These are phyloP conservation scores for Schizaphis graminum DNA, from an alignment of 2,888 invertebrate genomes.

Conservation along the genomic window DNA sequence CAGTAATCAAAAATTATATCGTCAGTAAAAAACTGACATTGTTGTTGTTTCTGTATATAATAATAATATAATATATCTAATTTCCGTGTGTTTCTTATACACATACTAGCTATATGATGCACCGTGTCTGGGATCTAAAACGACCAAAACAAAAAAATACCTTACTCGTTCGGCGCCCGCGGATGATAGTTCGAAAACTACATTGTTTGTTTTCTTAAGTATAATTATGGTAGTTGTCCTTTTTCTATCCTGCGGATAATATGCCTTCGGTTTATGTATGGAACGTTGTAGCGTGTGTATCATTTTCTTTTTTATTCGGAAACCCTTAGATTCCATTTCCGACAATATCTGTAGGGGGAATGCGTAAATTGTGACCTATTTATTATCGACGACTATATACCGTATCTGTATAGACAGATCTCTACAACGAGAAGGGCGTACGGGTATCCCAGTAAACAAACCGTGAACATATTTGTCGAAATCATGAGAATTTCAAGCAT, in stretches of 20 bases:
- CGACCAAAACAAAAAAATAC: background rate
- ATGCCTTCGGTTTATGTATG: background rate
- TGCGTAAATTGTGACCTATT: conserved; percentile 32
- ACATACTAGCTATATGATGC: background rate
- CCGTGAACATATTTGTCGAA: conserved; percentile 62
- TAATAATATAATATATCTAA: conserved; percentile 25
- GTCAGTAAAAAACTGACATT: conserved; percentile 34
- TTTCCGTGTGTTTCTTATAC: conserved; percentile 26
- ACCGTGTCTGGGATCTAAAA: background rate
- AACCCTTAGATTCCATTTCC: conserved; percentile 22
- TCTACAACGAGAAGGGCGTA: background rate
- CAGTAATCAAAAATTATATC: conserved; percentile 51
- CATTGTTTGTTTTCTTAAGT: conserved; percentile 55
- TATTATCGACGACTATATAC: conserved; percentile 49
- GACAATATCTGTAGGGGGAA: background rate
- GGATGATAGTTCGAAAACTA: conserved; percentile 28
- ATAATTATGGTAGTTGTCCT: conserved; percentile 32
- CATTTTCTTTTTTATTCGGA: background rate
- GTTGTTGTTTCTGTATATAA: conserved; percentile 20
- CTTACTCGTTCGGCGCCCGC: conserved; percentile 1
- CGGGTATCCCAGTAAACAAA: conserved; percentile 53
- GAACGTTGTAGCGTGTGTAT: background rate
- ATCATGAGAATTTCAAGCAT: conserved; percentile 62
- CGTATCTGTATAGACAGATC: conserved; percentile 14
- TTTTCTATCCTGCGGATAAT: background rate